A percentile compares a stretch with the other conserved stretches of the same genome.
phyloP scores from a whole-genome alignment of 2,797 vertebrate species.

The Trichosurus vulpecula region DNA sequence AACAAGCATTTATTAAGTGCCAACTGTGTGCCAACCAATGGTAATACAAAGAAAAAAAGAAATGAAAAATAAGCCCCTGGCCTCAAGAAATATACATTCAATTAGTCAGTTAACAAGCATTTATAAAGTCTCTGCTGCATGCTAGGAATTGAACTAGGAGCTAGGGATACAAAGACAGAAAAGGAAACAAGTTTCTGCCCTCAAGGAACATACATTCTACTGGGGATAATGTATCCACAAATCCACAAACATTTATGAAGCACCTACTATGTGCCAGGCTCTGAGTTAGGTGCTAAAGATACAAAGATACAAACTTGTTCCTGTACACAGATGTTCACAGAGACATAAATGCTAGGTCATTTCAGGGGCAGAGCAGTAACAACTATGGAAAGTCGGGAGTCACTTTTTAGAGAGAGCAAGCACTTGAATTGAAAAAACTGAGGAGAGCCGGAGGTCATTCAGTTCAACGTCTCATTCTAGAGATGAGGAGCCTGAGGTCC shows the following conservation, averaged over 20 bases:
- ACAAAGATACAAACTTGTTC: background rate
- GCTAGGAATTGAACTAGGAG: background rate
- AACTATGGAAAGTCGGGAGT: background rate
- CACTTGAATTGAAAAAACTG: background rate
- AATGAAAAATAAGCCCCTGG: background rate
- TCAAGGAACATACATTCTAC: background rate
- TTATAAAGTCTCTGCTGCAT: background rate
- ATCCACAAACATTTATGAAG: background rate
- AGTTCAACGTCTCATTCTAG: background rate
- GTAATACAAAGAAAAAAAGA: background rate
- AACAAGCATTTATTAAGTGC: background rate
- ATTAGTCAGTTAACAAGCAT: background rate
- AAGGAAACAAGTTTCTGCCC: background rate
- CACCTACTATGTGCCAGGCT: background rate
- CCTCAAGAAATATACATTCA: background rate
- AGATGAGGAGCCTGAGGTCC: background rate
- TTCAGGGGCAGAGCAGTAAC: background rate
- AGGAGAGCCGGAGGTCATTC: background rate
- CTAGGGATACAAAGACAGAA: background rate
- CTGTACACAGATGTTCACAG: background rate
- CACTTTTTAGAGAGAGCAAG: background rate
- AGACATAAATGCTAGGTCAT: background rate
- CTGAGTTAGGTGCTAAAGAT: background rate
- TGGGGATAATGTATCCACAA: background rate
- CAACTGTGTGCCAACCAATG: background rate